Percentiles rank a stretch among this genome's conserved stretches.
phyloP scores from a whole-genome alignment of 1,140 invertebrate genomes.

The Magallana angulata region DNA sequence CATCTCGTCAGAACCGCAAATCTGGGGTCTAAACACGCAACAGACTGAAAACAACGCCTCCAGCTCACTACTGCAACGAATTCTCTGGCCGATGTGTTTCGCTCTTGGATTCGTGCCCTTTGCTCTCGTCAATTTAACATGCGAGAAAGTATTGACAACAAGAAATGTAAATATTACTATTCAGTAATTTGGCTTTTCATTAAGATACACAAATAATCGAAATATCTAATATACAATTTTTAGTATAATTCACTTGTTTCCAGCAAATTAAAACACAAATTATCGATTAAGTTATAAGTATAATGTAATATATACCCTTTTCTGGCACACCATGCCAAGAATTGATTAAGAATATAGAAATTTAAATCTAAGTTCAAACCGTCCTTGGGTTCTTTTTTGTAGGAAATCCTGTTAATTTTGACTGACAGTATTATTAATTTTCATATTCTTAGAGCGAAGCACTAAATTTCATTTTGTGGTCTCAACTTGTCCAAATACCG shows the following conservation, averaged over 20 bases:
- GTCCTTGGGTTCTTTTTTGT: no score
- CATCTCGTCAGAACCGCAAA: constrained; percentile 59
- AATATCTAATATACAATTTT: no score
- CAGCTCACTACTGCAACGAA: constrained; percentile 29
- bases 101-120: constrained; percentile 58
- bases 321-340: no score
- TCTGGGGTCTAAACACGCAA: constrained; percentile 60
- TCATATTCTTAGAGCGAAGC: constrained; percentile 60
- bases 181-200: no score
- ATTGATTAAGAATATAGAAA: no score
- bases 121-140: constrained; percentile 54
- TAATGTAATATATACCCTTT: no score
- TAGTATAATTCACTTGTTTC: no score
- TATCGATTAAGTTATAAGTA: no score
- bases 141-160: constrained; percentile 59
- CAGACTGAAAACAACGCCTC: background rate
- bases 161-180: constrained; percentile 48
- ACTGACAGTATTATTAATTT: background rate
- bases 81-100: constrained; percentile 64
- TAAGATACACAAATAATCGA: no score
- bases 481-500: constrained; percentile 56
- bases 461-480: constrained; percentile 63
- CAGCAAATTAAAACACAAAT: no score
- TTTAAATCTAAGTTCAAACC: no score
- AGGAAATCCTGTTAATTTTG: no score